A percentile compares a stretch with the other conserved stretches of the same genome.
phyloP scores from a whole-genome alignment of 2,797 vertebrate species.

The Fringilla coelebs region DNA sequence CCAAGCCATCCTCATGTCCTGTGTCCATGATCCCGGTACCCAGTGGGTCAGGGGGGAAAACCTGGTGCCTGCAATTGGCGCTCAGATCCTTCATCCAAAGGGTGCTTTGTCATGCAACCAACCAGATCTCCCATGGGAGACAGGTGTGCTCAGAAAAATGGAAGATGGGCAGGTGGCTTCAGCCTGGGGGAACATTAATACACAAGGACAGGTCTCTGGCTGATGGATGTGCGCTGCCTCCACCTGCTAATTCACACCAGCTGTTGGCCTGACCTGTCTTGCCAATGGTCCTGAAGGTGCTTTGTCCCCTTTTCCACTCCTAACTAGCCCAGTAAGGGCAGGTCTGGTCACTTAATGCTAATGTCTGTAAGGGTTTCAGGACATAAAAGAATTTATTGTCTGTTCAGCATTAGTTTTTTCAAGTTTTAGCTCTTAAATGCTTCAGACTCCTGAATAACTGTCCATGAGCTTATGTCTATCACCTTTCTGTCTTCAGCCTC shows the following conservation, averaged over 20 bases:
- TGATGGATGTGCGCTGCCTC: background rate
- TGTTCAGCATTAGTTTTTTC: background rate
- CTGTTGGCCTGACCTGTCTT: background rate
- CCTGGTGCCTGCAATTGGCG: background rate
- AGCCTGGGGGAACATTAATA: background rate
- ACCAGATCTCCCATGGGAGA: background rate
- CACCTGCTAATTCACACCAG: background rate
- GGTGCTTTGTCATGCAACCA: background rate
- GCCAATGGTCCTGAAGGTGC: background rate
- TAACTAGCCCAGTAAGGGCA: background rate
- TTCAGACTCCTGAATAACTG: background rate
- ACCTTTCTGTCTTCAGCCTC: background rate
- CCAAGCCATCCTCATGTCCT: background rate
- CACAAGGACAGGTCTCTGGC: background rate
- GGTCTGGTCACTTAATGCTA: background rate
- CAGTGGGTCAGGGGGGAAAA: background rate
- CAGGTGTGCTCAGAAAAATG: background rate
- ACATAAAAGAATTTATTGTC: background rate
- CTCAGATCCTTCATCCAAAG: background rate
- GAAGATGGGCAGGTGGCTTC: background rate
- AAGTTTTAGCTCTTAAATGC: background rate
- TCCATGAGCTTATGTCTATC: background rate
- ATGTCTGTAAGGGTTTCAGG: background rate
- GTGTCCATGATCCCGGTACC: rapidly evolving
- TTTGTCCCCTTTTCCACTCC: background rate